Evolutionary conservation across 2,888 invertebrate genomes (phyloP), one percentile per base, ranked within the genome.

Genomic region (Leptopilina myrica): DNA sequence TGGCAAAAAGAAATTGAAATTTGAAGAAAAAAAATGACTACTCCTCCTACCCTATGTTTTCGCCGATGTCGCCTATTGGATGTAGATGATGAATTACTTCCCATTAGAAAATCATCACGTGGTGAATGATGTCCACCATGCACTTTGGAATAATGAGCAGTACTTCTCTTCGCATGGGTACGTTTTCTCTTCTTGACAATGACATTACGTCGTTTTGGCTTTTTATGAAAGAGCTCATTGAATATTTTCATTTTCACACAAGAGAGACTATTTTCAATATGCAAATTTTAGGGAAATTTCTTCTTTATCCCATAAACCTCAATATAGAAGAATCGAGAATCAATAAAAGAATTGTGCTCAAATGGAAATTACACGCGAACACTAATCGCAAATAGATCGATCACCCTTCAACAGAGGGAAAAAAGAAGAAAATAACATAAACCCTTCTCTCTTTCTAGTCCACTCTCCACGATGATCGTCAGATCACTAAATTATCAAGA

Each of bases 101-200:
- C 86, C 20, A 88, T 82, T 59, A 88, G 81, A 80, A 88, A 88
- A 78, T 87, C 86, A 81, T 88, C 88, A 62, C 87, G 84, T 15
- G 86, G 87, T 64, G 86, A 79, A 80, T 86, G 84, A 69, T 84
- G 81, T 79, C 85, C 85, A 56, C 78, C 78, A 76, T 86, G 84
- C 33, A 80, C 82, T 69, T 83, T 85, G 26, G 82, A 78, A 62
- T 76, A 76, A 6, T 49, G 49, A 6, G 79, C 77, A 76, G 80
- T 85, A 33, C 33, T 33, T 64, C 82, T 83, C 0, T 76, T 76
- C 20, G 82, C 69, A 5, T 81, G 79, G 59, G 64, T 78, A 69
- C 66, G 77, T 46, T 78, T 80, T 33, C 73, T 67, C 43, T 79
- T 66, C 64, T 78, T 82, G 53, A 81, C 67, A 43, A 56, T 20